Base-by-base conservation (phyloP, 2,888 invertebrate genomes). In the Polyommatus icarus region DNA sequence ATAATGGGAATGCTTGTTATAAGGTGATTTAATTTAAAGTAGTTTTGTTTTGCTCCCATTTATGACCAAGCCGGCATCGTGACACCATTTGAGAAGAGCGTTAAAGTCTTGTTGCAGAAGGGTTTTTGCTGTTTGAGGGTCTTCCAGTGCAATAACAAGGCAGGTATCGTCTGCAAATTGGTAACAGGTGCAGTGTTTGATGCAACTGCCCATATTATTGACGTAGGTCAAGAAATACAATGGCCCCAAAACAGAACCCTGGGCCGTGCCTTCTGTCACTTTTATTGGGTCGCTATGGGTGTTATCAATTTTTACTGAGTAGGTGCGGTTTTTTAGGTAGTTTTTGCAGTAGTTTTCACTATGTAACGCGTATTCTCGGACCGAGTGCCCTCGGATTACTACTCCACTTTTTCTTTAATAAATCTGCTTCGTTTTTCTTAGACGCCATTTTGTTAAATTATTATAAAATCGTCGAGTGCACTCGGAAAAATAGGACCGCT, bases 91-190 rank as follows among this genome's bases (percentile, higher is more conserved):
- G n/a, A n/a, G n/a, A n/a, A n/a, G n/a, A n/a, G n/a, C n/a, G n/a
- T n/a, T n/a, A n/a, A n/a, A n/a, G n/a, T n/a, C n/a, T n/a, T n/a
- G n/a, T 79, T 81, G 80, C 8, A 81, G 57, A 1, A 50, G 75
- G 4, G 71, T 20, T 29, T 12, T 20, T 36, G 79, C 77, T 75
- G 15, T 46, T 79, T 79, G 10, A 4, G 50, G 15, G 50, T 18
- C 54, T 50, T 78, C 78, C n/a, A 50, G 15, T 50, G 78, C 73
- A 29, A 59, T 50, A 1, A 79, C 54, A 0, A 80, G 32, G 20
- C 82, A 82, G 15, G 80, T 82, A 32, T 80, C 81, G 73, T 81
- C 82, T 36, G 82, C 80, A 54, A 79, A 81, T 67, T 82, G 82
- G 57, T 79, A 81, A 5, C 76, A 78, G 6, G 76, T 61, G 54